phyloP scores from a whole-genome alignment of 2,113 vertebrate genomes.

The Rallus limicola region DNA sequence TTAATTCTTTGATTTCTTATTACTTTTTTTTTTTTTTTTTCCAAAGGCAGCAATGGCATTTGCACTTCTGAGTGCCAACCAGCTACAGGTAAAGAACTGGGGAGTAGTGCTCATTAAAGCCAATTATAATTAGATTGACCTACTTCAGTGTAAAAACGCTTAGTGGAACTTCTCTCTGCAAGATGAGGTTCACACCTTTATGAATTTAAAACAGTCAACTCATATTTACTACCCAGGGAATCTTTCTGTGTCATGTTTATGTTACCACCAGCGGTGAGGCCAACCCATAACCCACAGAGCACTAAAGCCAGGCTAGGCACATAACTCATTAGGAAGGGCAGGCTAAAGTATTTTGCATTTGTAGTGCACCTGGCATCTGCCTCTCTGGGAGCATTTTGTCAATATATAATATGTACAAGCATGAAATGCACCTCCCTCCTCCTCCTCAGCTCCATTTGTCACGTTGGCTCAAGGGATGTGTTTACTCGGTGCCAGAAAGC shows the following conservation, averaged over 20 bases:
- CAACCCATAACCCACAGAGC: background rate
- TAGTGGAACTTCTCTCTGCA: background rate
- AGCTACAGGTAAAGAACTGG: slow-evolving; percentile 45
- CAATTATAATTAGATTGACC: slow-evolving; percentile 54
- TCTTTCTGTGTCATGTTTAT: background rate
- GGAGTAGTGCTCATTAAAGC: slow-evolving; percentile 30
- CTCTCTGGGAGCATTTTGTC: background rate
- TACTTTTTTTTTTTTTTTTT: background rate
- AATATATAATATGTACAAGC: background rate
- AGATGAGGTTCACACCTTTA: background rate
- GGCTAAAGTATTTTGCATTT: background rate
- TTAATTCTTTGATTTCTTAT: slow-evolving; percentile 29
- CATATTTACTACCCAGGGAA: slow-evolving; percentile 20
- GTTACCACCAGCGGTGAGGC: background rate
- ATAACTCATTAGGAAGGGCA: background rate
- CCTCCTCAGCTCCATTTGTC: background rate
- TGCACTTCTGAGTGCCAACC: slow-evolving; percentile 23
- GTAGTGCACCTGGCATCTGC: background rate
- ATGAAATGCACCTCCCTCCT: background rate
- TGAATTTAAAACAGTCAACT: background rate
- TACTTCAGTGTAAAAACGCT: background rate
- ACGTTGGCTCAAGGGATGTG: background rate
- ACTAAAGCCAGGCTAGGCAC: background rate
- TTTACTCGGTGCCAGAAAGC: background rate
- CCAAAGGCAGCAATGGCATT: slow-evolving; percentile 19